A percentile compares a stretch with the other conserved stretches of the same genome.
These are phyloP conservation scores for Enteromius viviparus DNA, from an alignment of 2,797 vertebrate genomes.

Conservation along the genomic window DNA sequence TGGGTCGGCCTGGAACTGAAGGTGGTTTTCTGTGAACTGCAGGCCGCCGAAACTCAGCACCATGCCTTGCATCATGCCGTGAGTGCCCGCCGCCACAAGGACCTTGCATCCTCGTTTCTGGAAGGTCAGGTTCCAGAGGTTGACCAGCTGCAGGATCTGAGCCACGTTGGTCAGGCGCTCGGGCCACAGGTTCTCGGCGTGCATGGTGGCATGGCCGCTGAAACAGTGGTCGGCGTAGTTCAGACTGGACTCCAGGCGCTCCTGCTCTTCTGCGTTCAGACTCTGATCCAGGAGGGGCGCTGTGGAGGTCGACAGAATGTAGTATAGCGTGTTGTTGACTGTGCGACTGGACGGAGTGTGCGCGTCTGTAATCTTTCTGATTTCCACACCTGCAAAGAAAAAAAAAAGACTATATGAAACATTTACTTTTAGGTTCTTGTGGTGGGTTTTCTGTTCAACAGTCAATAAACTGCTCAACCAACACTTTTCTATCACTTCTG, in stretches of 20 bases:
- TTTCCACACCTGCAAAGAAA: slow-evolving; percentile 85
- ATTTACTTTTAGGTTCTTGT: background rate
- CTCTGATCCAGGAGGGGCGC: slow-evolving; percentile 85
- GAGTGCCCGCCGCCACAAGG: slow-evolving; percentile 87
- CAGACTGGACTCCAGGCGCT: slow-evolving; percentile 86
- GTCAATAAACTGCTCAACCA: too few relatives aligned
- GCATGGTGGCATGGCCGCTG: slow-evolving; percentile 96
- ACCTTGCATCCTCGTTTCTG: slow-evolving; percentile 94
- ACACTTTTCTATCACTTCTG: too few relatives aligned
- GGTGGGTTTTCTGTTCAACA: too few relatives aligned
- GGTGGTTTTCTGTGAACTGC: slow-evolving; percentile 97
- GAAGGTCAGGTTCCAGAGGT: slow-evolving; percentile 92
- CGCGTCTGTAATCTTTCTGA: slow-evolving; percentile 90
- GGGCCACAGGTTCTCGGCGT: slow-evolving; percentile 94
- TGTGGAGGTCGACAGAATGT: slow-evolving; percentile 84
- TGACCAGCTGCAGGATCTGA: slow-evolving; percentile 91
- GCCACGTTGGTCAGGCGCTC: slow-evolving; percentile 76
- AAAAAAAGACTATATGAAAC: background rate
- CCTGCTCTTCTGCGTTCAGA: slow-evolving; percentile 78
- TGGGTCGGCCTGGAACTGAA: slow-evolving; percentile 96
- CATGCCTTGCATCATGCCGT: slow-evolving; percentile 93
- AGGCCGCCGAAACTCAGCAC: slow-evolving; percentile 96
- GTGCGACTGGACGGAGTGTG: slow-evolving; percentile 91
- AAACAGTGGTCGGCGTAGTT: slow-evolving; percentile 98
- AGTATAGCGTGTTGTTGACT: slow-evolving; percentile 95